A percentile compares a stretch with the other conserved stretches of the same genome.
Evolutionary conservation across 2,797 vertebrate genomes (phyloP).

Genomic region (Miichthys miiuy): DNA sequence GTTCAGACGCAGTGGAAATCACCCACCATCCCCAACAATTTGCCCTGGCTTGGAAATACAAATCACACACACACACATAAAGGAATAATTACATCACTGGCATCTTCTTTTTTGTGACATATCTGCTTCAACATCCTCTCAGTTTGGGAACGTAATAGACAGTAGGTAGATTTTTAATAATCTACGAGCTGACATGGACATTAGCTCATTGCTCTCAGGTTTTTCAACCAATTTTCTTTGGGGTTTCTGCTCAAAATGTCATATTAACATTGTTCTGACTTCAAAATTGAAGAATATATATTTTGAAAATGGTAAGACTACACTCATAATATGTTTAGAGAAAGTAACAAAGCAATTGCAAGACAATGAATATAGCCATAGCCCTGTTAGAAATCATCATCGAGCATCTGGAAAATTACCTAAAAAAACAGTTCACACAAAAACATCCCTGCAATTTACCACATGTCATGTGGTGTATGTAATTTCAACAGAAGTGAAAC

Average conservation of each 20-base stretch:
- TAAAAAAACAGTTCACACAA: not conserved
- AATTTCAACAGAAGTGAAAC: slow-evolving; percentile 22
- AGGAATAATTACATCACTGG: not conserved
- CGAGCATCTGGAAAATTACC: not conserved
- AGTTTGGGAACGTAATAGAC: not conserved
- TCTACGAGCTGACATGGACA: not conserved
- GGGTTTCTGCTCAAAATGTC: not conserved
- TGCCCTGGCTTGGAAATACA: slow-evolving; percentile 30
- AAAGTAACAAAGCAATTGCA: not conserved
- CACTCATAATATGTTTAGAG: not conserved
- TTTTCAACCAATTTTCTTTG: not conserved
- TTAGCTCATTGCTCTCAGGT: not conserved
- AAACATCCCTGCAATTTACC: not conserved
- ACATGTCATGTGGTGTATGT: not conserved
- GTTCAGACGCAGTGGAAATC: slow-evolving; percentile 35
- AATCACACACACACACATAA: slow-evolving; percentile 29
- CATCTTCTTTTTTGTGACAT: not conserved
- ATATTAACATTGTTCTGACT: not conserved
- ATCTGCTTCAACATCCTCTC: not conserved
- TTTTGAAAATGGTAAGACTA: not conserved
- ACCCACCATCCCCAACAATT: slow-evolving; percentile 15
- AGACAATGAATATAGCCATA: not conserved
- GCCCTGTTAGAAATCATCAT: too few relatives aligned
- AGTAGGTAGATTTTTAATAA: not conserved
- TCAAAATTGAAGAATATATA: not conserved